Conservation (phyloP, 92 coral and sea anemone genomes). For the Blastomussa wellsi region DNA sequence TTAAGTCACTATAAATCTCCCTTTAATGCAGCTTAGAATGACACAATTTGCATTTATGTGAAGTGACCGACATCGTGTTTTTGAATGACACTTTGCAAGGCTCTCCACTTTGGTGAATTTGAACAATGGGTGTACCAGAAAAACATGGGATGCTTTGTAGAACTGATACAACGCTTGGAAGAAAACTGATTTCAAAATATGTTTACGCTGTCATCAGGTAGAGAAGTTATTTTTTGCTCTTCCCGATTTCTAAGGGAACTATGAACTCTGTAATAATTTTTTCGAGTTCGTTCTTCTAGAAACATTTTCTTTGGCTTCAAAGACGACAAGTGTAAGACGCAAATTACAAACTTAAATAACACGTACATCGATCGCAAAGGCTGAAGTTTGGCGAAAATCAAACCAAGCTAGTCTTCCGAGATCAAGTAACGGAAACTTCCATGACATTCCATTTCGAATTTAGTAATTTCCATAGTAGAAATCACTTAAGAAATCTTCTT, state of each 20-base stretch:
- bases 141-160: neutral
- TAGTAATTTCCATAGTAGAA: too few species aligned
- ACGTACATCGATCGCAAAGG: too few species aligned
- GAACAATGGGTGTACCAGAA: conserved; percentile 23
- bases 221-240: neutral
- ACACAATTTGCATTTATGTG: neutral
- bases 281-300: neutral
- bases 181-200: conserved; percentile 25
- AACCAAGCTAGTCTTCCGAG: neutral
- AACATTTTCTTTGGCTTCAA: neutral
- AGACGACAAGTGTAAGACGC: neutral
- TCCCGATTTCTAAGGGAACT: neutral
- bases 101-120: neutral
- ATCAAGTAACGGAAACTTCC: too few species aligned
- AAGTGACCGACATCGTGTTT: neutral
- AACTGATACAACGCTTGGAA: conserved; percentile 4
- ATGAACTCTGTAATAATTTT: neutral
- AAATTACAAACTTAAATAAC: too few species aligned
- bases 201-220: neutral
- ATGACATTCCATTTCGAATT: too few species aligned
- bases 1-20: neutral
- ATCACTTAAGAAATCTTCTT: too few species aligned
- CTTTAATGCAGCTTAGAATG: neutral
- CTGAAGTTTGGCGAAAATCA: neutral
- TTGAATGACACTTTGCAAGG: neutral